These are phyloP conservation scores for Noctuana brunneofusca DNA, from an alignment of 2,888 invertebrate species.

Conservation along the genomic window DNA sequence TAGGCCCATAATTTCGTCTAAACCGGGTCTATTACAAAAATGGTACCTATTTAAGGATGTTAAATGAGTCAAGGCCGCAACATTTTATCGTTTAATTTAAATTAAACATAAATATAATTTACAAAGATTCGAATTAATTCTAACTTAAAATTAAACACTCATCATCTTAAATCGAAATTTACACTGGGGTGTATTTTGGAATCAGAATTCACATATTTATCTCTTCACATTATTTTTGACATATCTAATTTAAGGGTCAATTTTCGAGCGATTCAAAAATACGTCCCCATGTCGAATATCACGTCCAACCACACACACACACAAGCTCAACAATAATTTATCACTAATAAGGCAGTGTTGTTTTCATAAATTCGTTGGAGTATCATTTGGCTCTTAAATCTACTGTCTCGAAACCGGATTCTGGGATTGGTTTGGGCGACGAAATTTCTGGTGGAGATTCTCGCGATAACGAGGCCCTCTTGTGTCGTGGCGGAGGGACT, in stretches of 20 bases:
- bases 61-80: slow-evolving; percentile 22
- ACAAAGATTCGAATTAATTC: slow-evolving; percentile 52
- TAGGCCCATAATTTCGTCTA: too few relatives aligned
- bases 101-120: slow-evolving; percentile 70
- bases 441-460: slow-evolving; percentile 67
- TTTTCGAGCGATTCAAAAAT: slow-evolving; percentile 27
- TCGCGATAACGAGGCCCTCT: slow-evolving; percentile 66
- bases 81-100: slow-evolving; percentile 56
- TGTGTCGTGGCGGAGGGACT: slow-evolving; percentile 74
- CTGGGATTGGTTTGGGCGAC: slow-evolving; percentile 66
- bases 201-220: slow-evolving; percentile 3
- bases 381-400: slow-evolving; percentile 49
- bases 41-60: slow-evolving; percentile 1
- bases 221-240: background rate
- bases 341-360: slow-evolving; percentile 51
- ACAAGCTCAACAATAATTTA: slow-evolving; percentile 38
- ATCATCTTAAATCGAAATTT: slow-evolving; percentile 23
- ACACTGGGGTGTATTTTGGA: slow-evolving; percentile 24
- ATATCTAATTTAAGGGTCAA: background rate
- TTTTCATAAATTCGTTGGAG: slow-evolving; percentile 37
- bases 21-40: background rate
- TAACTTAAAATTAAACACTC: slow-evolving; percentile 37
- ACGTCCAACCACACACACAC: slow-evolving; percentile 34
- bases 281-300: slow-evolving; percentile 35
- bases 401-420: slow-evolving; percentile 78